A percentile compares a stretch with the other conserved stretches of the same genome.
Evolutionary conservation across 2,888 invertebrate species (phyloP).

Genomic region (Fragum sueziense): DNA sequence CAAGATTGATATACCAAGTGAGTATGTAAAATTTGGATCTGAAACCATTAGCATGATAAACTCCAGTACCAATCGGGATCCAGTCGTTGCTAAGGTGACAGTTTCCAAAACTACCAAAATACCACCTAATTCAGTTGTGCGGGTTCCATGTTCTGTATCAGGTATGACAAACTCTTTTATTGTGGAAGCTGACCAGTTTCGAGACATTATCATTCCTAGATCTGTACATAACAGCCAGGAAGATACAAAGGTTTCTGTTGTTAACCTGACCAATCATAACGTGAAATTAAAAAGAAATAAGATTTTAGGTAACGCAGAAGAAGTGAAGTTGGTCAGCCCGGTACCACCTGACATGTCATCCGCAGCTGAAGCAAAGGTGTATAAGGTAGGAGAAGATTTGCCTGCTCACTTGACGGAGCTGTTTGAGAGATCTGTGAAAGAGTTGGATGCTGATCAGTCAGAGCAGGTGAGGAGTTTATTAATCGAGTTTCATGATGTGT

Average conservation of each 20-base stretch:
- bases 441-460: not conserved
- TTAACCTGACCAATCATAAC: constrained; percentile 8
- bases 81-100: not conserved
- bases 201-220: not conserved
- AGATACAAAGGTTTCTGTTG: not conserved
- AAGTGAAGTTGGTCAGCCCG: not conserved
- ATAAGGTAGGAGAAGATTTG: not conserved
- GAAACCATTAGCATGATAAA: not conserved
- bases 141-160: not conserved
- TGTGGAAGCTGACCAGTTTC: not conserved
- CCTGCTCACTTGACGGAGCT: not conserved
- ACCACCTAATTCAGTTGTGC: constrained; percentile 19
- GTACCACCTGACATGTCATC: not conserved
- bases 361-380: not conserved
- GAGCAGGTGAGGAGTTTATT: not conserved
- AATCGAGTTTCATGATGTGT: too few species aligned
- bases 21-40: not conserved
- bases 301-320: not conserved
- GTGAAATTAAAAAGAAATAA: not conserved
- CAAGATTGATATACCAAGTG: too few species aligned
- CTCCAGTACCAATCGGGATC: not conserved
- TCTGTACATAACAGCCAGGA: not conserved
- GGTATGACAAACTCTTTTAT: not conserved
- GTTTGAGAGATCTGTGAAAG: not conserved
- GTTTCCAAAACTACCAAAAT: not conserved